Evolutionary conservation across 2,888 invertebrate genomes (phyloP).

Genomic region (Spodoptera exigua): DNA sequence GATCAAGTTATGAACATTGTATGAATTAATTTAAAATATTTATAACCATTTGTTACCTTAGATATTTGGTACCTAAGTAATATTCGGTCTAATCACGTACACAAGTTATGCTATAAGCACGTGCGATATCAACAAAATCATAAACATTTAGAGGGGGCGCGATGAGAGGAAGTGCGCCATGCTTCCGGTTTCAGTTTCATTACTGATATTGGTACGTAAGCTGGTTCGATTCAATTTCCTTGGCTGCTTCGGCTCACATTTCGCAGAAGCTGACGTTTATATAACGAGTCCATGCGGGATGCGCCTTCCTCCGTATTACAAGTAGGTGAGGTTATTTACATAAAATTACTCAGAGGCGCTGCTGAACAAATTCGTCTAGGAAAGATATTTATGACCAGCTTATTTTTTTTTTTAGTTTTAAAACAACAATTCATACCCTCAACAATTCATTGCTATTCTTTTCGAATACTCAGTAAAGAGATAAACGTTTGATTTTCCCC

Average conservation of each 20-base stretch:
- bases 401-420: slow-evolving; percentile 3
- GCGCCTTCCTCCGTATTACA: slow-evolving; percentile 39
- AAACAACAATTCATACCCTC: not conserved
- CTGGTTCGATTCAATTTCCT: slow-evolving; percentile 72
- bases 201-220: slow-evolving; percentile 70
- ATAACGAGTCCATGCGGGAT: slow-evolving; percentile 52
- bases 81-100: slow-evolving; percentile 22
- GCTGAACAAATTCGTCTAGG: slow-evolving; percentile 37
- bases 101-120: slow-evolving; percentile 22
- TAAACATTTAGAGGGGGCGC: slow-evolving; percentile 42
- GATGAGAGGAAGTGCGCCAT: slow-evolving; percentile 40
- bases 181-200: slow-evolving; percentile 66
- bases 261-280: slow-evolving; percentile 52
- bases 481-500: slow-evolving; percentile 17
- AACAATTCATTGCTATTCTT: slow-evolving; percentile 1
- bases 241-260: slow-evolving; percentile 55
- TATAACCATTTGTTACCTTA: slow-evolving; percentile 6
- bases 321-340: slow-evolving; percentile 43
- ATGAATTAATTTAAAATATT: too few species aligned
- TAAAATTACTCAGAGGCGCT: slow-evolving; percentile 43
- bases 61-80: slow-evolving; percentile 17
- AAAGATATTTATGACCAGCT: slow-evolving; percentile 34
- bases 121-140: slow-evolving; percentile 45
- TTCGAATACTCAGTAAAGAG: not conserved
- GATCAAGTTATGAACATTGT: too few species aligned